These are phyloP conservation scores for Plagodis dolabraria DNA, from an alignment of 2,888 invertebrate genomes.

Conservation along the genomic window DNA sequence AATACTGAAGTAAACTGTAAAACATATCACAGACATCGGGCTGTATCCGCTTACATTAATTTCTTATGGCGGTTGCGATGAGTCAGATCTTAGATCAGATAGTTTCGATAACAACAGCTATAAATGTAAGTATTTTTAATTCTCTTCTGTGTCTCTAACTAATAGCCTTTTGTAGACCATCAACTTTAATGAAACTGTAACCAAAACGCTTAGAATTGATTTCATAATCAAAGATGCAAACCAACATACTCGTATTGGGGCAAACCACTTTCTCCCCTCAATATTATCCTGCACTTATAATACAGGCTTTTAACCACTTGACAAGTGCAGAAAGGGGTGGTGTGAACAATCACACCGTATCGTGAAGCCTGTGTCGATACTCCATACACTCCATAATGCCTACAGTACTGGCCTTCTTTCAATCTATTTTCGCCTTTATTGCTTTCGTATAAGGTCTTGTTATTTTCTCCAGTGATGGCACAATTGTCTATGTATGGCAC, in stretches of 20 bases:
- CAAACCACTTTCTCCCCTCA: background rate
- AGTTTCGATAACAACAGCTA: no score
- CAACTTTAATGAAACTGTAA: no score
- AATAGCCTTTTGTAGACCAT: no score
- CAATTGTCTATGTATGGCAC: constrained; percentile 12
- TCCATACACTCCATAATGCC: background rate
- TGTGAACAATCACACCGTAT: constrained; percentile 18
- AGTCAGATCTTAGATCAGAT: no score
- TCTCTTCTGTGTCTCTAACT: no score
- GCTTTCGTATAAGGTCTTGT: constrained; percentile 2
- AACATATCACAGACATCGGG: no score
- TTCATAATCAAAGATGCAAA: no score
- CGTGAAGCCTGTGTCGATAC: constrained; percentile 6
- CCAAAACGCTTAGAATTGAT: no score
- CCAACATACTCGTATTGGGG: background rate
- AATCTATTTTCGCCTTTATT: constrained; percentile 4
- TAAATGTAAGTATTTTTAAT: no score
- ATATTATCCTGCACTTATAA: background rate
- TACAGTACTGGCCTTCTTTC: background rate
- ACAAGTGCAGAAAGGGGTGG: constrained; percentile 11
- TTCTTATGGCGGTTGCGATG: no score
- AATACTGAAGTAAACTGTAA: no score
- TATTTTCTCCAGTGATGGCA: constrained; percentile 1
- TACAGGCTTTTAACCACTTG: constrained; percentile 18
- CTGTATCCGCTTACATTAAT: no score